Evolutionary conservation across 2,113 vertebrate species (phyloP), one percentile per base, ranked within the genome.

Genomic region (Bubo blakistoni): DNA sequence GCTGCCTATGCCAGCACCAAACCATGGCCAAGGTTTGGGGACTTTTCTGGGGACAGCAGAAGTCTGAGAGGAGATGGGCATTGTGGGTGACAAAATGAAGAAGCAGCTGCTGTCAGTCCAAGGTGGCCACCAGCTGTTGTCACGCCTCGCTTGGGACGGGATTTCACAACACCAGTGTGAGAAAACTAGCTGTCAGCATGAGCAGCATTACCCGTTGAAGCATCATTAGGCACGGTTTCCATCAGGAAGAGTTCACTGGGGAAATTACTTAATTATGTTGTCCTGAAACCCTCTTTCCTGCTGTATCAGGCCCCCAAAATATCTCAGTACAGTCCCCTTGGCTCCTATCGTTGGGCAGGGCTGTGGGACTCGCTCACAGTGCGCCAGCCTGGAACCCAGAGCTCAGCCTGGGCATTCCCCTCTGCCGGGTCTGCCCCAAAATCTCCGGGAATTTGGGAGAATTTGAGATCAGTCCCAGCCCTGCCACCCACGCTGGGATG

Each of bases 161-260:
- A 17, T 80, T 86, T 30, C 0, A 0, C 22, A 47, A 61, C 7
- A 9, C 13, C 0, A 0, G 5, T 46, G 49, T 6, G 14, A 40
- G 38, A 25, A 81, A 73, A 25, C 8, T 8, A 25, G 25, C 38
- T n/a, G 24, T 26, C 6, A 5, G 49, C 76, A 46, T 0, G 1
- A 71, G 62, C 40, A 62, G 58, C 3, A 0, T 26, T 38, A 25
- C 30, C 65, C 5, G 0, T 10, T 19, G 22, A 8, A 57, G 42
- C 65, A 17, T 30, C 18, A 1, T 17, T 7, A 58, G 70, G 46
- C 51, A 44, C 10, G 2, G 9, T 25, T 74, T 88, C 86, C 52
- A 27, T 54, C 80, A 40, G 57, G 57, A 58, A 62, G 21, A 18
- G 51, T 36, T 88, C 2, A 4, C 3, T 26, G 19, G 62, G 79